Evolutionary conservation across 2,797 vertebrate genomes (phyloP), one percentile per base, ranked within the genome.

Genomic region (Acestrorhynchus altus): DNA sequence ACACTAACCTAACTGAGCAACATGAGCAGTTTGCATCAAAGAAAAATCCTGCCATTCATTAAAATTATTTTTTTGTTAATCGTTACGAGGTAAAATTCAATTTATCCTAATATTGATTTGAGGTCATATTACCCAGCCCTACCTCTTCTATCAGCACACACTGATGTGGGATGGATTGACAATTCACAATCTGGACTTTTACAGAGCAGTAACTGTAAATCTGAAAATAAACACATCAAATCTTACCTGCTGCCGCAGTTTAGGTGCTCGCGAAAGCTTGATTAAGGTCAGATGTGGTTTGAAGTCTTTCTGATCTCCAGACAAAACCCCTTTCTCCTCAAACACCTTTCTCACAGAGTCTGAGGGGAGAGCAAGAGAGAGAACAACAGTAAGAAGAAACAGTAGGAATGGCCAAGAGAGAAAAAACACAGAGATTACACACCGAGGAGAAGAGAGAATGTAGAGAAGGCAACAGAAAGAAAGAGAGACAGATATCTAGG

Each of bases 251-350:
- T 92, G 95, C 82, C 91, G 88, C 59, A 98, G 91, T 75, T 93
- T 92, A 4, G 94, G 91, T 10, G 94, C 94, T 91, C 92, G 95
- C 67, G 96, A 97, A 77, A 98, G 90, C 86, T 99, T 99, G 95
- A 99, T 96, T 86, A 99, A 97, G 80, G 97, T 99, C 85, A 99
- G 92, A 85, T 99, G 97, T 46, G 98, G 96, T 84, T 95, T 94
- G 83, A 96, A 98, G 86, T 85, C 87, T 86, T 90, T 93, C 60
- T 80, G 87, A 68, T 95, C 95, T 87, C 90, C 94, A 69, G 91
- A 72, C 39, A 92, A 74, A 83, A 99, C 93, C 28, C 96, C 96
- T 74, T 92, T 95, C 88, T 94, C 94, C 86, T 94, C 94, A 85
- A 99, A 98, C 70, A 87, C 89, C 61, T 83, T 93, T 85, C 85